A percentile compares a stretch with the other conserved stretches of the same genome.
Evolutionary conservation across 23 tunicate species (phyloP).

Genomic region (Halocynthia roretzi): DNA sequence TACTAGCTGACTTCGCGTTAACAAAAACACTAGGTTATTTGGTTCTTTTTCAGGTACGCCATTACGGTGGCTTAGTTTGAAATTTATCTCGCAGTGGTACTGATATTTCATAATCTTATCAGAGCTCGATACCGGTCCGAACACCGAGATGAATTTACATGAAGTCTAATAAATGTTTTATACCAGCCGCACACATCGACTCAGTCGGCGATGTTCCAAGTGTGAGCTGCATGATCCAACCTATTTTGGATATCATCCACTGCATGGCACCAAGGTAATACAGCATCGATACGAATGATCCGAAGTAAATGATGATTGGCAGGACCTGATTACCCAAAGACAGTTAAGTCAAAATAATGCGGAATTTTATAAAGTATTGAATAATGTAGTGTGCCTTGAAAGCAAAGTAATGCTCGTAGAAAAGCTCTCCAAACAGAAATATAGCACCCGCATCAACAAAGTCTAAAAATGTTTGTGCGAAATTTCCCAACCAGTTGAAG

Average conservation of each 20-base stretch:
- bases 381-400: conserved; percentile 32
- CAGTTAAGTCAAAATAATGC: neutral
- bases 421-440: conserved; percentile 67
- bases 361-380: neutral
- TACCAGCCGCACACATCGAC: conserved; percentile 98
- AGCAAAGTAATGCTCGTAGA: conserved; percentile 66
- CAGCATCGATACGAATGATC: conserved; percentile 77
- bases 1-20: neutral
- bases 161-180: neutral
- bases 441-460: conserved; percentile 66
- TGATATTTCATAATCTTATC: neutral
- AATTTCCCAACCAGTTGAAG: conserved; percentile 86
- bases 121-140: neutral
- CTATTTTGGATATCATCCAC: conserved; percentile 81
- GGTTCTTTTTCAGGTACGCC: no score
- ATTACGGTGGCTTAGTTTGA: no score
- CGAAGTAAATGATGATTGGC: conserved; percentile 76
- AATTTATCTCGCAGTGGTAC: no score
- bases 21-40: no score
- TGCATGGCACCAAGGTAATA: conserved; percentile 97
- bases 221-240: conserved; percentile 87
- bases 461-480: conserved; percentile 81
- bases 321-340: conserved; percentile 40
- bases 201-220: conserved; percentile 83
- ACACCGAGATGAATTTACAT: neutral